Evolutionary conservation across 2,113 vertebrate species (phyloP).

Genomic region (Prolemur simus): DNA sequence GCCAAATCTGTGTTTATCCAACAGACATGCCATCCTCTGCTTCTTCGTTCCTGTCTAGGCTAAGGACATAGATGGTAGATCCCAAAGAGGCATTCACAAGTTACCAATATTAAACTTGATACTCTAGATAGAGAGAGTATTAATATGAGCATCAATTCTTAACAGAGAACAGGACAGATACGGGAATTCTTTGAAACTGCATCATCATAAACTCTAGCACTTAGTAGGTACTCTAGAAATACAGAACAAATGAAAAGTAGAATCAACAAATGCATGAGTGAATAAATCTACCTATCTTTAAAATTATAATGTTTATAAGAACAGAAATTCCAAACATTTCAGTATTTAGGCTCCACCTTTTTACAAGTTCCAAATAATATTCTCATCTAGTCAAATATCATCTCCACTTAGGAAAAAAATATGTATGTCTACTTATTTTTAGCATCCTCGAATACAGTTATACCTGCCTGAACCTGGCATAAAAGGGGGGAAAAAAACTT

Average conservation of each 20-base stretch:
- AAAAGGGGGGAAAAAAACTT: neutral
- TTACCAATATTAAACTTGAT: neutral
- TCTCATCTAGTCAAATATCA: constrained; percentile 46
- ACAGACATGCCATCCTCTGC: neutral
- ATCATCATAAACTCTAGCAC: neutral
- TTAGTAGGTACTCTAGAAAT: neutral
- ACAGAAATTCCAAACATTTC: constrained; percentile 43
- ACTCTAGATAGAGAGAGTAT: neutral
- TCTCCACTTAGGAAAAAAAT: neutral
- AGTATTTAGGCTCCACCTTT: constrained; percentile 22
- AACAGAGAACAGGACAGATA: neutral
- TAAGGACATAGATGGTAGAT: neutral
- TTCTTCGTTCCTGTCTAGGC: neutral
- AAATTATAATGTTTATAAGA: constrained; percentile 29
- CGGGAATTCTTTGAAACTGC: neutral
- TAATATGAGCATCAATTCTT: neutral
- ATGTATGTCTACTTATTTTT: constrained; percentile 10
- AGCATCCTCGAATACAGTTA: constrained; percentile 15
- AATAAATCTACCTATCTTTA: constrained; percentile 37
- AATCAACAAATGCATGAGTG: neutral
- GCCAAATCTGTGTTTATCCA: constrained; percentile 61
- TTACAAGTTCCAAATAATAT: constrained; percentile 35
- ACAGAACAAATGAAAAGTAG: neutral
- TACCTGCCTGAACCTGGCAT: neutral
- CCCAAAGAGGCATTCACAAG: neutral